Conservation (phyloP, 2,113 vertebrate species). For the Malurus melanocephalus region DNA sequence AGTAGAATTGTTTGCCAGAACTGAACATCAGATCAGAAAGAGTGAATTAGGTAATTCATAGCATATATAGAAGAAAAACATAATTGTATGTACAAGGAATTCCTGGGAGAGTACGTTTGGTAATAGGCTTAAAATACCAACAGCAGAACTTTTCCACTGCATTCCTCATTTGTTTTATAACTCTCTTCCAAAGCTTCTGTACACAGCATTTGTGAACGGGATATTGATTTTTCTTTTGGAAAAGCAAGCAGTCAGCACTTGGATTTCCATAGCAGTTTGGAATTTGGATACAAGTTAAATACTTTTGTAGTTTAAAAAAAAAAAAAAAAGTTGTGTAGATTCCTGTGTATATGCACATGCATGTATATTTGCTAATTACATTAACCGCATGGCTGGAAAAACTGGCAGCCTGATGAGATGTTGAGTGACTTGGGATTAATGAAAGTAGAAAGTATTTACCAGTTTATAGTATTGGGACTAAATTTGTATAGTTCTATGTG, state of each 20-base stretch:
- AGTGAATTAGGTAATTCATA: background rate
- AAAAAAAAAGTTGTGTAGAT: background rate
- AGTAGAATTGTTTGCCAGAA: background rate
- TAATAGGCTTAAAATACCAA: background rate
- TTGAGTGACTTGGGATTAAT: background rate
- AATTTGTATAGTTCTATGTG: background rate
- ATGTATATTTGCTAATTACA: background rate
- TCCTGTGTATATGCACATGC: background rate
- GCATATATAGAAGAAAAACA: background rate
- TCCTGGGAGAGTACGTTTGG: background rate
- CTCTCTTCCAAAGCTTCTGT: background rate
- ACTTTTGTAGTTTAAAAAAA: background rate
- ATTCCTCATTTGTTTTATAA: slow-evolving; percentile 30
- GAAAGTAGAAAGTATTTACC: background rate
- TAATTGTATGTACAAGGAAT: background rate
- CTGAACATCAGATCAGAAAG: background rate
- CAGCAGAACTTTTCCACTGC: background rate
- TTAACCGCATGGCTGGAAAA: background rate
- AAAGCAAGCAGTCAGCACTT: slow-evolving; percentile 10
- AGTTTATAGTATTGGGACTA: background rate
- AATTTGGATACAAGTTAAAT: slow-evolving; percentile 43
- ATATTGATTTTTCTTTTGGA: slow-evolving; percentile 44
- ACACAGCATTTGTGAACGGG: background rate
- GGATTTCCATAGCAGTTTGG: background rate
- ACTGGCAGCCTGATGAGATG: background rate